phyloP scores from a whole-genome alignment of 2,888 invertebrate genomes.

The Syrista parreyssii region DNA sequence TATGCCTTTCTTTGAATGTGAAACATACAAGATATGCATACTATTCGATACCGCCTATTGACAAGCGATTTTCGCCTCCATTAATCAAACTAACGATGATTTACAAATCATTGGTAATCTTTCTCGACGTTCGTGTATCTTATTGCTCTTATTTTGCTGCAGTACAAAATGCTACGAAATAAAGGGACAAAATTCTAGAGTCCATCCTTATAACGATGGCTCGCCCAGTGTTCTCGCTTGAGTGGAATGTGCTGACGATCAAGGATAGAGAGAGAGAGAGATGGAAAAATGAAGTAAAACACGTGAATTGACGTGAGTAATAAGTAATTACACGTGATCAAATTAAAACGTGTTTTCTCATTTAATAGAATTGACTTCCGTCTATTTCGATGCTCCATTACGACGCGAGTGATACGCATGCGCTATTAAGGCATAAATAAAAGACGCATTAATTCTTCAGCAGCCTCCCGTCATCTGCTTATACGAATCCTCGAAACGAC shows the following conservation, averaged over 20 bases:
- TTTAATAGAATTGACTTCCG: not conserved
- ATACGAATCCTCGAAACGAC: not conserved
- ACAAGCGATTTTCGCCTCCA: not conserved
- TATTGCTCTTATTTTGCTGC: not conserved
- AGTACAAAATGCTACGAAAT: not conserved
- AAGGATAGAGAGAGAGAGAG: not conserved
- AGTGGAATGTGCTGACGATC: not conserved
- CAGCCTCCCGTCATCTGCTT: not conserved
- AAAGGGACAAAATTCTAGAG: not conserved
- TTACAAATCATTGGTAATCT: not conserved
- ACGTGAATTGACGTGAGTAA: not conserved
- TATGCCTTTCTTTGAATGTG: no score
- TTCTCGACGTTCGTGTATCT: not conserved
- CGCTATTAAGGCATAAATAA: not conserved
- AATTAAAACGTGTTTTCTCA: not conserved
- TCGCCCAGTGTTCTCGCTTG: not conserved
- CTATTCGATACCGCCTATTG: not conserved
- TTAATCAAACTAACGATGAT: not conserved
- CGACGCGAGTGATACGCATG: not conserved
- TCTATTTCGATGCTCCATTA: not conserved
- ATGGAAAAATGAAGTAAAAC: not conserved
- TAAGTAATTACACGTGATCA: not conserved
- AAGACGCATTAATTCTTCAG: not conserved
- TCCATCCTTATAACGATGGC: not conserved
- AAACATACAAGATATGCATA: no score